These are phyloP conservation scores for Lophotriccus pileatus DNA, from an alignment of 2,797 vertebrate genomes.

Conservation along the genomic window DNA sequence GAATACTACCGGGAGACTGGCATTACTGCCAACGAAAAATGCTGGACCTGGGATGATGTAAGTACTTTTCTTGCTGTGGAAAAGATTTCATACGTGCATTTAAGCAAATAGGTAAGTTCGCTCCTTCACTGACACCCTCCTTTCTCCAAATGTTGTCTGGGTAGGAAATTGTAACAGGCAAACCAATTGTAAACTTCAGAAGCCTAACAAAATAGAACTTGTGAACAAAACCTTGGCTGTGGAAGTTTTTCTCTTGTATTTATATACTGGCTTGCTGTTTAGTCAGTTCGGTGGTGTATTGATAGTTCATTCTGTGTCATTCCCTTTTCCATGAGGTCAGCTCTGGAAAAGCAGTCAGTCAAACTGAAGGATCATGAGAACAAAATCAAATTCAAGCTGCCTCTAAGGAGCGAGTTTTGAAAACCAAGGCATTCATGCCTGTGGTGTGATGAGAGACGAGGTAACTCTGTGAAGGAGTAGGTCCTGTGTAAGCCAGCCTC, in stretches of 20 bases:
- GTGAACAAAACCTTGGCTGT: not conserved
- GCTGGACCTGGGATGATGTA: conserved; percentile 98
- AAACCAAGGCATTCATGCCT: not conserved
- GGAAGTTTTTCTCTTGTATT: not conserved
- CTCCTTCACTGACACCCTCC: not conserved
- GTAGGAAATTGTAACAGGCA: not conserved
- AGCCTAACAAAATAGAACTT: not conserved
- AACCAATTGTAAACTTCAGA: not conserved
- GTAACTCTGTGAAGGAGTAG: not conserved
- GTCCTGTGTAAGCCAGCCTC: not conserved
- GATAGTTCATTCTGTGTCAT: not conserved
- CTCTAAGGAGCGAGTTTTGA: not conserved
- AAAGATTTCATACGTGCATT: rapidly evolving
- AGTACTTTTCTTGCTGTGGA: not conserved
- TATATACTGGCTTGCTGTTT: not conserved
- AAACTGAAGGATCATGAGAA: not conserved
- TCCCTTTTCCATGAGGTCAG: not conserved
- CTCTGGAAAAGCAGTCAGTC: not conserved
- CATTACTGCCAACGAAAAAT: conserved; percentile 93
- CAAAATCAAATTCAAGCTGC: not conserved
- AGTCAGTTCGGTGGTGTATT: not conserved
- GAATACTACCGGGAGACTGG: conserved; percentile 97
- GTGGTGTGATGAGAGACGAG: not conserved
- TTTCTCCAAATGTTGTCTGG: not conserved
- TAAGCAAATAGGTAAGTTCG: not conserved